These are phyloP conservation scores for Ambastaia sidthimunki DNA, from an alignment of 2,797 vertebrate genomes.

Conservation along the genomic window DNA sequence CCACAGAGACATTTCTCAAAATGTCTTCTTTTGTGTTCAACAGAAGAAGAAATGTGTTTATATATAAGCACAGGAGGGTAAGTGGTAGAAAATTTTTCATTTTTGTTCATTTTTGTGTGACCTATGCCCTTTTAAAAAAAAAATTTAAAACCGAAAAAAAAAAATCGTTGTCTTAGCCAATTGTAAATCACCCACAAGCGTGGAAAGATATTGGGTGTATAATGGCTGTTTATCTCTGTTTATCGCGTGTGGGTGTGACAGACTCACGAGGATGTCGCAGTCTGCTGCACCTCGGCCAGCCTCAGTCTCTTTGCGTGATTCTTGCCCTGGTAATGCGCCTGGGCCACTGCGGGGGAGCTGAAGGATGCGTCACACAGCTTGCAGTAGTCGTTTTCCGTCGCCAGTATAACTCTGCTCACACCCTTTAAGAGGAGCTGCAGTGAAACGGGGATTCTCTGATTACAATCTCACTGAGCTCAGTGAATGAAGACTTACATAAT, in stretches of 20 bases:
- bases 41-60: too few species aligned
- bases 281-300: constrained; percentile 90
- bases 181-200: constrained; percentile 3
- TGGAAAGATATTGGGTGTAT: neutral
- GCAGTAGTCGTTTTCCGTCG: constrained; percentile 98
- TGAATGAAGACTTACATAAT: constrained; percentile 38
- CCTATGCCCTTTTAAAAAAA: too few species aligned
- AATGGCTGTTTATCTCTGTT: neutral
- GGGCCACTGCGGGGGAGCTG: constrained; percentile 94
- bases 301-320: constrained; percentile 96
- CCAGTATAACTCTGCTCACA: constrained; percentile 92
- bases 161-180: too few species aligned
- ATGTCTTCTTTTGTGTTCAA: too few species aligned
- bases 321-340: constrained; percentile 98
- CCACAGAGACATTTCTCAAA: too few species aligned
- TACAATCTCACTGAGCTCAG: constrained; percentile 40
- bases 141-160: too few species aligned
- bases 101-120: too few species aligned
- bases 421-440: constrained; percentile 83
- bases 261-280: constrained; percentile 86
- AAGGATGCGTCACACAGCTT: constrained; percentile 98
- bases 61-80: too few species aligned
- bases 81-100: too few species aligned
- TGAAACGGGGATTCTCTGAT: constrained; percentile 50
- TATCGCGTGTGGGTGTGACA: neutral